Evolutionary conservation across 2,888 invertebrate species (phyloP).

Genomic region (Limenitis camilla): DNA sequence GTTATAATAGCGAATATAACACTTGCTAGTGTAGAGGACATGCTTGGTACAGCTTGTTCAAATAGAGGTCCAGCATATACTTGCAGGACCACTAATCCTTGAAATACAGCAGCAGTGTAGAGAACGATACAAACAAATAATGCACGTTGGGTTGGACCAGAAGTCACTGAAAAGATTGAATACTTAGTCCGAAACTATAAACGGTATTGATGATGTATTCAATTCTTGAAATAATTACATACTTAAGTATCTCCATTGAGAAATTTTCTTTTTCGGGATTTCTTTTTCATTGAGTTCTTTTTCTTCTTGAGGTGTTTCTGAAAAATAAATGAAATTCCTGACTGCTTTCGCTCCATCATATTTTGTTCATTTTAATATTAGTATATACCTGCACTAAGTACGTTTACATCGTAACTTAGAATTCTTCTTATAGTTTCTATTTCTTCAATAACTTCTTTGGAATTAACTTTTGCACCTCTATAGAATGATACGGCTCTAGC

Average conservation of each 20-base stretch:
- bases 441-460: constrained; percentile 40
- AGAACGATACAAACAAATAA: constrained; percentile 35
- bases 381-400: neutral
- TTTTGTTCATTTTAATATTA: neutral
- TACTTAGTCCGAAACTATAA: no score
- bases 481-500: constrained; percentile 45
- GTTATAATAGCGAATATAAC: constrained; percentile 39
- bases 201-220: no score
- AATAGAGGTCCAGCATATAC: constrained; percentile 56
- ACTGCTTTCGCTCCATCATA: neutral
- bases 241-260: constrained; percentile 45
- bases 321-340: constrained; percentile 15
- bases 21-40: constrained; percentile 44
- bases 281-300: constrained; percentile 30
- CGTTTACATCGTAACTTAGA: constrained; percentile 19
- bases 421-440: constrained; percentile 35
- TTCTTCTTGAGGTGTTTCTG: constrained; percentile 35
- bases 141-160: constrained; percentile 42
- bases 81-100: constrained; percentile 50
- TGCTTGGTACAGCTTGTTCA: constrained; percentile 40
- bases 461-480: constrained; percentile 32
- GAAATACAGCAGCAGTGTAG: constrained; percentile 42
- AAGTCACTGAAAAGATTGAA: constrained; percentile 48
- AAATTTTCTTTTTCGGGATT: constrained; percentile 31
- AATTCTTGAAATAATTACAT: no score